Base-by-base conservation (phyloP, 2,888 invertebrate genomes). In the Drosophila meridiana region DNA sequence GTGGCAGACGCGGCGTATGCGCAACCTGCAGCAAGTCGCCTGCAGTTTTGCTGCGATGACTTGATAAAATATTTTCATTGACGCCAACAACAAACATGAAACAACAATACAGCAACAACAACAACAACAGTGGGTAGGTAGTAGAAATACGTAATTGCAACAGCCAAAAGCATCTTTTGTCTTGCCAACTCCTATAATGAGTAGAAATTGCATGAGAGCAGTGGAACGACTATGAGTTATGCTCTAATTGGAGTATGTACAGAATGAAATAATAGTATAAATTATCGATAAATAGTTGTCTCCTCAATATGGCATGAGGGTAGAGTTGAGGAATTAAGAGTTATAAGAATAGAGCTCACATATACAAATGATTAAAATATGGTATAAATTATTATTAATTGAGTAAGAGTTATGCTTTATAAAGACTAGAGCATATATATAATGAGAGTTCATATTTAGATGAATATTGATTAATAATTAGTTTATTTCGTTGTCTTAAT, bases 61-160 rank as follows among this genome's bases (percentile, higher is more conserved):
- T 76, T 79, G 78, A 73, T 76, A 87, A 87, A 85, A 80, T 76
- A 85, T 80, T 87, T 85, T 70, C 87, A 81, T 83, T 85, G 83
- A 66, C 76, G 66, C 68, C 69, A 68, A 40, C 53, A 62, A 66
- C 62, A 69, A 67, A 60, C 59, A 69, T 38, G 43, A 36, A 52
- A 52, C 36, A 55, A 63, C 62, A 68, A 40, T 14, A 40, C 66
- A 68, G 40, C 52, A 59, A 65, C 13, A 48, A 58, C 63, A 66
- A 67, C 34, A 53, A 47, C 47, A 45, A 55, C 53, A 42, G 30
- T 34, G 30, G 34, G 9, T 7, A 28, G 30, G 13, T 9, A 20
- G 34, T 36, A n/a, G 30, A 50, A 47, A 63, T 48, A 36, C 34
- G 43, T 14, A 58, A 36, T 66, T 50, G 74, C 73, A 42, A 3